phyloP scores from a whole-genome alignment of 2,797 vertebrate species.

The Discoglossus pictus region DNA sequence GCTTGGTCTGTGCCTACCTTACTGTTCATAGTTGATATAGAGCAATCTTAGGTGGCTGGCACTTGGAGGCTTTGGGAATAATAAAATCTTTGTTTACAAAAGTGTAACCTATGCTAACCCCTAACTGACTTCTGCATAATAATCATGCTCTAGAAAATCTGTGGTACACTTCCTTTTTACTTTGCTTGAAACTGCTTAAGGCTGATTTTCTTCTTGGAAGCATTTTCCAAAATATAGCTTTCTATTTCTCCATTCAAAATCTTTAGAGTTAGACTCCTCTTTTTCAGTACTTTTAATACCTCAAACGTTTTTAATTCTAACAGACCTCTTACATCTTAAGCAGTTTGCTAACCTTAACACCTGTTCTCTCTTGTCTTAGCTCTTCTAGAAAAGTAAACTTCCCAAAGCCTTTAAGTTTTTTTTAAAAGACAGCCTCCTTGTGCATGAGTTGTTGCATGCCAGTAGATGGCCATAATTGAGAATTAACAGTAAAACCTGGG shows the following conservation, averaged over 20 bases:
- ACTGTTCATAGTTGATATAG: slow-evolving; percentile 98
- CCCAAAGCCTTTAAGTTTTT: slow-evolving; percentile 80
- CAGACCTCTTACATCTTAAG: slow-evolving; percentile 58
- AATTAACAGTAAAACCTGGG: slow-evolving; percentile 77
- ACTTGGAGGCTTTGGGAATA: slow-evolving; percentile 80
- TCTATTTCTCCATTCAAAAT: too few relatives aligned
- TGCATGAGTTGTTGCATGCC: slow-evolving; percentile 97
- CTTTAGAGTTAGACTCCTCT: too few relatives aligned
- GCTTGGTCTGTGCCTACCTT: slow-evolving; percentile 99
- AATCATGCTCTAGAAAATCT: slow-evolving; percentile 29
- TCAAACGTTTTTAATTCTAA: not conserved
- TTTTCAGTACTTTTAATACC: too few relatives aligned
- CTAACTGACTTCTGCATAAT: slow-evolving; percentile 32
- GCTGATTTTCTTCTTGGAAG: not conserved
- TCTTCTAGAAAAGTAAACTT: slow-evolving; percentile 30
- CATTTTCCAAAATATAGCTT: too few relatives aligned
- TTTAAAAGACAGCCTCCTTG: slow-evolving; percentile 79
- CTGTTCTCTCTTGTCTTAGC: slow-evolving; percentile 48
- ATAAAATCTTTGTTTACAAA: slow-evolving; percentile 46
- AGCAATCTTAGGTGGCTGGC: slow-evolving; percentile 81
- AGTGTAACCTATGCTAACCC: slow-evolving; percentile 13
- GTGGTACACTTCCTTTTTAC: slow-evolving; percentile 1
- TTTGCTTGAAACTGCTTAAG: slow-evolving; percentile 71
- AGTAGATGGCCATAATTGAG: slow-evolving; percentile 85
- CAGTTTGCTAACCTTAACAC: slow-evolving; percentile 60